Conservation (phyloP, 2,888 invertebrate species). For the Habroteleia sp. region DNA sequence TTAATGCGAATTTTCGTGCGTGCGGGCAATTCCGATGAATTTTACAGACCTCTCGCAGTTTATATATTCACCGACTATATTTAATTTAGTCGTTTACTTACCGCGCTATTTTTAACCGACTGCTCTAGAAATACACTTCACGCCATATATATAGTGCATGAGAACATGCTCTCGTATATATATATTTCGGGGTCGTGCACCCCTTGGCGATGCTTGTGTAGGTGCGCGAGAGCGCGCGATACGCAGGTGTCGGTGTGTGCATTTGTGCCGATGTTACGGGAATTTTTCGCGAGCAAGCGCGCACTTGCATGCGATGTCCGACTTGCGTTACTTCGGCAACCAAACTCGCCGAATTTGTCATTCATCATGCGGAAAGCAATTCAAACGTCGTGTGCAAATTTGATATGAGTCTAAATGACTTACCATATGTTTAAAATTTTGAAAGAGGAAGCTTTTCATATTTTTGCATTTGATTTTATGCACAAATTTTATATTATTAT, state of each 20-base stretch:
- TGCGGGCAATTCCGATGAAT: constrained; percentile 66
- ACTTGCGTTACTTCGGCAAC: constrained; percentile 40
- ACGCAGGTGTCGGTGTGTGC: constrained; percentile 12
- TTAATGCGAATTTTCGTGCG: constrained; percentile 45
- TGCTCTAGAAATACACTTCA: constrained; percentile 77
- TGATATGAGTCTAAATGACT: no score
- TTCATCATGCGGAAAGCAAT: constrained; percentile 35
- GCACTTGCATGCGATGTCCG: constrained; percentile 32
- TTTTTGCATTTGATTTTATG: no score
- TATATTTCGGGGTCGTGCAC: constrained; percentile 68
- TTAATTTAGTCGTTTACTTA: constrained; percentile 77
- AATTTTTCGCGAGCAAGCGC: constrained; percentile 10
- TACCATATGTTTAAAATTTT: no score
- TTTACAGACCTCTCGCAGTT: constrained; percentile 73
- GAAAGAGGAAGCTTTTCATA: no score
- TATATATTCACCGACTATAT: constrained; percentile 77
- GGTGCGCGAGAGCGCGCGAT: constrained; percentile 25
- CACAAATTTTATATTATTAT: no score
- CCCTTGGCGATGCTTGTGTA: constrained; percentile 39
- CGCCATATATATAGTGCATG: constrained; percentile 63
- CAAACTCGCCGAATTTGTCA: constrained; percentile 40
- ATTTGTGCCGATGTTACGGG: constrained; percentile 10
- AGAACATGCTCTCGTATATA: constrained; percentile 6
- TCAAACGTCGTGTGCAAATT: constrained; percentile 9
- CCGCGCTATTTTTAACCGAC: constrained; percentile 76